Base-by-base conservation (phyloP, 2,113 vertebrate genomes). In the Phoenicopterus ruber region DNA sequence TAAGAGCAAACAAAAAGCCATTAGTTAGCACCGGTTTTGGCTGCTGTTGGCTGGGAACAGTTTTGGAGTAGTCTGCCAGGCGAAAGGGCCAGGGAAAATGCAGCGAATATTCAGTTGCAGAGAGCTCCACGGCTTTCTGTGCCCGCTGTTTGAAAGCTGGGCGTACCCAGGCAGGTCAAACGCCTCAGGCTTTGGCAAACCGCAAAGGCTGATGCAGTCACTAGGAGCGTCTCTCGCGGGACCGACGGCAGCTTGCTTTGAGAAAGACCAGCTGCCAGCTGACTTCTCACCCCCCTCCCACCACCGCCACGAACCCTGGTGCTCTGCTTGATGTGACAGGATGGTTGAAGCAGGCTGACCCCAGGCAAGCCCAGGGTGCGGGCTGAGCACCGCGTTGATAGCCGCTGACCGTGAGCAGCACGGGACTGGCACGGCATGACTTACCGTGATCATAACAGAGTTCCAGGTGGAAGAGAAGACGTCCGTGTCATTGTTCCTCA, bases 381-480 rank as follows among this genome's bases (percentile, higher is more conserved):
- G n/a, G 50, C 34, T 67, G 47, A 89, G 54, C 15, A 13, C 6
- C 0, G 0, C 15, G 8, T 10, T 40, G 26, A 31, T 3, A 26
- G n/a, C 49, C 9, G 2, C 28, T 74, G 36, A n/a, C 44, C 34
- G 6, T 0, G 0, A 32, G 32, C 38, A 69, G 49, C 22, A 2
- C 9, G 21, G 46, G 21, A 17, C 28, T 12, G 25, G 50, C 2
- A 9, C 0, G 6, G 17, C 28, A 9, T 16, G 73, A 97, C 99
- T 99, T 98, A 99, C 99, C 31, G 99, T 99, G 97, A 98, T 98
- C 99, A 99, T 99, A 92, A 99, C 98, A 4, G 99, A 98, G 93
- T 99, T 99, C 99, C 99, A 99, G 22, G 99, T 99, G 94, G 98
- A 97, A 2, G 99, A 99, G 90, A 99, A 99, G 97, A 99, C 96